These are phyloP conservation scores for Dicyrtoma fusca DNA, from an alignment of 2,888 invertebrate species.

Conservation along the genomic window DNA sequence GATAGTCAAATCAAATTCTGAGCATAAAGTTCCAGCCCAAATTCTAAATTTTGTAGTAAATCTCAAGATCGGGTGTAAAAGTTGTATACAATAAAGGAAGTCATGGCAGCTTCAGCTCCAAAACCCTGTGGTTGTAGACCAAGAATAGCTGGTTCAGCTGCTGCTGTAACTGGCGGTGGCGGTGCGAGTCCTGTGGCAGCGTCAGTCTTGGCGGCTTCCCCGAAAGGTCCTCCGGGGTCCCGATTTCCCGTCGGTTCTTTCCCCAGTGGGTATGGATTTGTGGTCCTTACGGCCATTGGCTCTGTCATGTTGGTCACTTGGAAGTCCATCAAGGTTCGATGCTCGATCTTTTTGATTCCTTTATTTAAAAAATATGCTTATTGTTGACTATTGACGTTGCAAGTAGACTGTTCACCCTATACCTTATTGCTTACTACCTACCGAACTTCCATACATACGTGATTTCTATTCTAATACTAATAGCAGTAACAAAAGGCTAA, in stretches of 20 bases:
- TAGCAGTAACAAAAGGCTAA: no score
- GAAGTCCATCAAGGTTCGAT: conserved; percentile 59
- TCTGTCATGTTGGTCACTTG: conserved; percentile 59
- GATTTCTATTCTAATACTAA: no score
- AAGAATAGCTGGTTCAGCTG: not conserved
- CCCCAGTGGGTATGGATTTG: conserved; percentile 60
- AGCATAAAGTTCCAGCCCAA: no score
- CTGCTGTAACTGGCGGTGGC: no score
- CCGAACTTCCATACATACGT: no score
- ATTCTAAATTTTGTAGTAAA: no score
- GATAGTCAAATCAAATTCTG: no score
- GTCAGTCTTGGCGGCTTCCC: not conserved
- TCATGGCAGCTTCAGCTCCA: not conserved
- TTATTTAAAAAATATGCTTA: conserved; percentile 10
- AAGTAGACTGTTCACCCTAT: not conserved
- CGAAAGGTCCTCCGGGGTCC: not conserved
- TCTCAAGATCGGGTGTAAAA: no score
- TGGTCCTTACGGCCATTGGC: conserved; percentile 59
- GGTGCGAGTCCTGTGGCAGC: not conserved
- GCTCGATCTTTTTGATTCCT: not conserved
- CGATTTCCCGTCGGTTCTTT: conserved; percentile 41
- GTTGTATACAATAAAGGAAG: no score
- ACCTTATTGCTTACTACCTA: no score
- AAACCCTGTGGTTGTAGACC: conserved; percentile 4
- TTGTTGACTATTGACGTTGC: not conserved